Base-by-base conservation (phyloP, 2,113 vertebrate genomes). In the Chaenocephalus aceratus region DNA sequence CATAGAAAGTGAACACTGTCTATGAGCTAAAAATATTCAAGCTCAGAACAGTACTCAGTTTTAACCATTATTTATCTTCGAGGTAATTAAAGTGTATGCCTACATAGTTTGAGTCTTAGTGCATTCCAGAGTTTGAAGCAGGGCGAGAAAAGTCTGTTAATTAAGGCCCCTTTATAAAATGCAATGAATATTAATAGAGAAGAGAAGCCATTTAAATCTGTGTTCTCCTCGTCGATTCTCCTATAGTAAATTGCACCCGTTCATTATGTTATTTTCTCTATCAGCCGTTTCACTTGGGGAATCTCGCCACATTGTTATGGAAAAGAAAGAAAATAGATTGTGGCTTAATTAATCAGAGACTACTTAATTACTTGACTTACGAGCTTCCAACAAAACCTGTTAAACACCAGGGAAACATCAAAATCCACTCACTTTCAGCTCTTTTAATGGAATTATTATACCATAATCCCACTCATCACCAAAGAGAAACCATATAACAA, bases 311-410 rank as follows among this genome's bases (percentile, higher is more conserved):
- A 85, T 90, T 93, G 89, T 93, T 92, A 86, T 54, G 58, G 68
- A 69, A 77, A 88, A 92, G 82, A 91, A 89, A 83, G 57, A 84
- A 92, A 94, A 91, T 88, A 88, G 83, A 92, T 88, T 89, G 87
- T 90, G 64, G 69, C 72, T 89, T 94, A 94, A 94, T 91, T 91
- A 93, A 94, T 91, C 89, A 86, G 83, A 90, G 79, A 83, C 79
- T 81, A 80, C 86, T 93, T 93, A 93, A 94, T 94, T 94, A 94
- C 79, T 90, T 80, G 73, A 87, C 80, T 88, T 83, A 84, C 36
- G 10, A 57, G 80, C 77, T 90, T 86, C 68, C 74, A 80, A 77
- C 36, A 60, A 82, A 90, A 77, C 79, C 21, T 21, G 21, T 21
- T 21, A 21, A 21, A 21, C 21, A 79, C 80, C 60, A 53, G 85